These are phyloP conservation scores for Eurois occulta DNA, from an alignment of 2,888 invertebrate genomes.

Conservation along the genomic window DNA sequence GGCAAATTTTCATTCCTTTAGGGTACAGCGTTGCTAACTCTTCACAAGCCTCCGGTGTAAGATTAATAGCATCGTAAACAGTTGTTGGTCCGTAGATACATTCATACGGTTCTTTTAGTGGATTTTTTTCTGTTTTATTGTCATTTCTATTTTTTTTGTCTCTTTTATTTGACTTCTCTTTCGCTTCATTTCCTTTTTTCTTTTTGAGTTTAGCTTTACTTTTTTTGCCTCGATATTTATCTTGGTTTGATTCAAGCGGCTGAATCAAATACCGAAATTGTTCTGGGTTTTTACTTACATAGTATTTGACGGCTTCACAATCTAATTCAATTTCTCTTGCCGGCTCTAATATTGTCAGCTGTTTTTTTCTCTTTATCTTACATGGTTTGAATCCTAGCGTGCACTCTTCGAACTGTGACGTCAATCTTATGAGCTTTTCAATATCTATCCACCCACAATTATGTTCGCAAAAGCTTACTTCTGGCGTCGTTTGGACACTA, in stretches of 20 bases:
- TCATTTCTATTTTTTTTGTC: background rate
- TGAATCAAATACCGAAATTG: conserved; percentile 52
- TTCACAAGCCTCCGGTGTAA: background rate
- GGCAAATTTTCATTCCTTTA: conserved; percentile 69
- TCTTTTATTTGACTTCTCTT: background rate
- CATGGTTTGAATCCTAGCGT: conserved; percentile 77
- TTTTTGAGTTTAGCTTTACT: background rate
- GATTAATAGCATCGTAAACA: background rate
- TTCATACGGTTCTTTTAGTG: background rate
- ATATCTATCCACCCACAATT: conserved; percentile 17
- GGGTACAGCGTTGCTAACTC: conserved; percentile 24
- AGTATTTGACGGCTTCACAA: conserved; percentile 71
- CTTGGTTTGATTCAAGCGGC: background rate
- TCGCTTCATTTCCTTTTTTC: conserved; percentile 2
- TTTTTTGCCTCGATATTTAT: background rate
- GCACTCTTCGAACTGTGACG: conserved; percentile 72
- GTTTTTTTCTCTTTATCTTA: conserved; percentile 54
- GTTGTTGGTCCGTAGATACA: conserved; percentile 16
- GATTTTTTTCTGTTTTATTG: background rate
- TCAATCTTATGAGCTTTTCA: conserved; percentile 58
- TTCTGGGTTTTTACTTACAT: conserved; percentile 69
- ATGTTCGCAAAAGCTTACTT: background rate
- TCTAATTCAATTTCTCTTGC: conserved; percentile 39
- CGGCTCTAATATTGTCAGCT: background rate
- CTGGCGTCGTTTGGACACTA: background rate